Base-by-base conservation (phyloP, 2,113 vertebrate species). In the Dicentrarchus labrax region DNA sequence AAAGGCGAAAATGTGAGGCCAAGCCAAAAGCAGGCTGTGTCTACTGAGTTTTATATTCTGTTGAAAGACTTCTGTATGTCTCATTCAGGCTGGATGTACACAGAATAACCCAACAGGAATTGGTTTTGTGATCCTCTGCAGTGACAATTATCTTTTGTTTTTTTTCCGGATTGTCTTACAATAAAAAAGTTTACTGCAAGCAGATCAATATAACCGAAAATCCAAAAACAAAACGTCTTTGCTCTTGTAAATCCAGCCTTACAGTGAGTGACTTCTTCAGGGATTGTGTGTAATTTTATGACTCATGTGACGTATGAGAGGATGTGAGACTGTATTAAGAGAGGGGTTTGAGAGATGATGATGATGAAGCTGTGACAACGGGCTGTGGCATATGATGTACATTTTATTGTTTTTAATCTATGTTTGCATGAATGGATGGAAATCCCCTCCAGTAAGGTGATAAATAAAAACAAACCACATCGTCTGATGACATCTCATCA, bases 191-290 rank as follows among this genome's bases (percentile, higher is more conserved):
- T 41, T 54, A 2, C 48, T 15, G 59, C 2, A 11, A 41, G n/a
- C 22, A 56, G 11, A 66, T 43, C 38, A 17, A 5, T 19, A 3
- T 22, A 48, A 67, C 22, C 13, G 36, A 17, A 6, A 67, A 24
- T 48, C 12, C 21, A 45, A 19, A n/a, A 21, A 45, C 9, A 53
- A 53, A 17, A 22, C 9, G 15, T 39, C 5, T 41, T 24, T 62
- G 8, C 60, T 41, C 0, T 1, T 39, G 22, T n/a, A 76, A 76
- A 66, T 71, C 45, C 80, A 67, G 78, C 59, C 64, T 85, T 77
- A 68, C n/a, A 24, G 22, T 6, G 65, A 24, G 22, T 6, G 65
- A 78, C 39, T 60, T 78, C 17, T 88, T 85, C 70, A 66, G 61
- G 81, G 80, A 87, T 36, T 60, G 5, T 2, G 16, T 80, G 22